A percentile compares a stretch with the other conserved stretches of the same genome.
Evolutionary conservation across 2,797 vertebrate species (phyloP).

Genomic region (Moxostoma hubbsi): DNA sequence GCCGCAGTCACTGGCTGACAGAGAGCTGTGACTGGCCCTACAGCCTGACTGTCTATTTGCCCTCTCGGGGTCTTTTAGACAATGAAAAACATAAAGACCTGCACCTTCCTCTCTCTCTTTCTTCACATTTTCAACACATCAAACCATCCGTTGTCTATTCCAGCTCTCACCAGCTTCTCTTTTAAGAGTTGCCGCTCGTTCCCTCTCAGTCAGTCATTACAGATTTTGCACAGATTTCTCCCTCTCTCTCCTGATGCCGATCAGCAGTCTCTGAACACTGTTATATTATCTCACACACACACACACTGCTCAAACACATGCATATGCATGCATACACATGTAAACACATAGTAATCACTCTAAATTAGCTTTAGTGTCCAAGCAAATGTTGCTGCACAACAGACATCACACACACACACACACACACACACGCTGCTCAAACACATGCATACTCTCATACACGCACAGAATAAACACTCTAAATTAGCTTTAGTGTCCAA

Average conservation of each 20-base stretch:
- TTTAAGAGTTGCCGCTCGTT: neutral
- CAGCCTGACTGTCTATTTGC: neutral
- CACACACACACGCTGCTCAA: neutral
- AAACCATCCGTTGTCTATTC: neutral
- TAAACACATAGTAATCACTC: constrained; percentile 6
- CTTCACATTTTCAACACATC: neutral
- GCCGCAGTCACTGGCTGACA: constrained; percentile 3
- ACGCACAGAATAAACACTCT: neutral
- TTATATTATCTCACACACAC: constrained; percentile 54
- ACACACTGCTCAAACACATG: constrained; percentile 28
- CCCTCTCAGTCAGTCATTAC: neutral
- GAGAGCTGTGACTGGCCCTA: neutral
- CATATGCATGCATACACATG: constrained; percentile 24
- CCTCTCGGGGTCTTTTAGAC: constrained; percentile 19
- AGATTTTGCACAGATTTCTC: neutral
- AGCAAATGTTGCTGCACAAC: no score
- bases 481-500: neutral
- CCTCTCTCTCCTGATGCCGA: neutral
- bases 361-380: neutral
- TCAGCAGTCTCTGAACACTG: constrained; percentile 16
- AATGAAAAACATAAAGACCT: constrained; percentile 40
- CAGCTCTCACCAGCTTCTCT: neutral
- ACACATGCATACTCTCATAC: constrained; percentile 23
- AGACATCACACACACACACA: constrained; percentile 21
- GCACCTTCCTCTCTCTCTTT: neutral